Evolutionary conservation across 2,113 vertebrate species (phyloP).

Genomic region (Boulengeromyrus knoepffleri): DNA sequence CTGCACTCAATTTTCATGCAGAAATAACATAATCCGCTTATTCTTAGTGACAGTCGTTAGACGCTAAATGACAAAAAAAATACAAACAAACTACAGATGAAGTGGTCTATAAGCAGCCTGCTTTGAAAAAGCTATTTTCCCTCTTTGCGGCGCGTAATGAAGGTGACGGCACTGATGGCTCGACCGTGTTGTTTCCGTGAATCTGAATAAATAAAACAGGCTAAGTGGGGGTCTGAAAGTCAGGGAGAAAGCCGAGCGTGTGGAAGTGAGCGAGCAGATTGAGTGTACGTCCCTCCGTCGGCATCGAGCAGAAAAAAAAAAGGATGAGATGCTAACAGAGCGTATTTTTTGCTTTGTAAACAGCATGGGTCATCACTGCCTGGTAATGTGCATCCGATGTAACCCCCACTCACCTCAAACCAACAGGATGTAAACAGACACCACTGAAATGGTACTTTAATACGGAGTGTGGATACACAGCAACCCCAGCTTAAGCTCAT

Average conservation of each 20-base stretch:
- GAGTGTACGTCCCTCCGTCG: constrained; percentile 32
- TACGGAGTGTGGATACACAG: background rate
- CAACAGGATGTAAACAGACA: background rate
- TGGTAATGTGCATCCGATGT: background rate
- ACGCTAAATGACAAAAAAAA: constrained; percentile 48
- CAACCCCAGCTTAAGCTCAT: background rate
- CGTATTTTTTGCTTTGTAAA: background rate
- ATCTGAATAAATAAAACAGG: constrained; percentile 30
- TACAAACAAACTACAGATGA: constrained; percentile 26
- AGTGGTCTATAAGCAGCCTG: constrained; percentile 43
- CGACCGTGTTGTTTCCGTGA: constrained; percentile 16
- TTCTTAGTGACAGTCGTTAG: constrained; percentile 36
- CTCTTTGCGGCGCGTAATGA: constrained; percentile 33
- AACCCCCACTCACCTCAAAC: background rate
- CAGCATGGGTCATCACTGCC: background rate
- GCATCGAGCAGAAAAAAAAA: background rate
- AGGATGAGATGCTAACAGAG: background rate
- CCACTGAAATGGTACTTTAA: background rate
- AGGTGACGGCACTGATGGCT: constrained; percentile 25
- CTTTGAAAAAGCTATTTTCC: constrained; percentile 28
- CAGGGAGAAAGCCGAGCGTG: constrained; percentile 28
- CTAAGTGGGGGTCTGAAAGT: constrained; percentile 43
- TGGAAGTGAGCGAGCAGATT: constrained; percentile 29
- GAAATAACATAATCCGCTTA: constrained; percentile 49
- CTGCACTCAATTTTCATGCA: constrained; percentile 52